These are phyloP conservation scores for Micronycteris hirsuta DNA, from an alignment of 2,113 vertebrate genomes.

Conservation along the genomic window DNA sequence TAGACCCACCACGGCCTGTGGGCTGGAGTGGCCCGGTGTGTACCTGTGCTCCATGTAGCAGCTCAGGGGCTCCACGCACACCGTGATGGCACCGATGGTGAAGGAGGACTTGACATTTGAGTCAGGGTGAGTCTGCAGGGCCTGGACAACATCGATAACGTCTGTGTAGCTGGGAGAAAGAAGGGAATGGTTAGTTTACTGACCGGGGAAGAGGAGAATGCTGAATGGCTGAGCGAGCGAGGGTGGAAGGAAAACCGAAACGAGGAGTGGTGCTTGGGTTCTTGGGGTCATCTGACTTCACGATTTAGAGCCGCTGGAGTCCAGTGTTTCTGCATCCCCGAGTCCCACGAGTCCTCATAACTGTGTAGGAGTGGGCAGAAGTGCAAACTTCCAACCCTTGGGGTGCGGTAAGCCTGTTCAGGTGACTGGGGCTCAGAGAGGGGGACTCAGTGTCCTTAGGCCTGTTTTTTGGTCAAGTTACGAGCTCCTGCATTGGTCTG, in stretches of 20 bases:
- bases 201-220: neutral
- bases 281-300: neutral
- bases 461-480: neutral
- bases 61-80: slow-evolving; percentile 91
- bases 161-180: slow-evolving; percentile 87
- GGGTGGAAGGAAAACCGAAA: neutral
- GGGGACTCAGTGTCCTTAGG: neutral
- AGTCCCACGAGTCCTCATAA: neutral
- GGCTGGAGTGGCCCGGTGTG: neutral
- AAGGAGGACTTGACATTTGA: slow-evolving; percentile 85
- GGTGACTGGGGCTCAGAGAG: neutral
- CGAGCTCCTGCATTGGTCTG: neutral
- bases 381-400: neutral
- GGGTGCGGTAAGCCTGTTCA: neutral
- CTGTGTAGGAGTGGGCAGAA: neutral
- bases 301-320: neutral
- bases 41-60: slow-evolving; percentile 96
- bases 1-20: neutral
- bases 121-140: slow-evolving; percentile 92
- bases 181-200: neutral
- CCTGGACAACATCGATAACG: slow-evolving; percentile 92
- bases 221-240: neutral
- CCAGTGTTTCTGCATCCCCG: neutral
- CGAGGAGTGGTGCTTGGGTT: neutral
- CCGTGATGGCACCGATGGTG: slow-evolving; percentile 87